Evolutionary conservation across 1,140 invertebrate species (phyloP), one percentile per base, ranked within the genome.

Genomic region (Bactericera cockerelli): DNA sequence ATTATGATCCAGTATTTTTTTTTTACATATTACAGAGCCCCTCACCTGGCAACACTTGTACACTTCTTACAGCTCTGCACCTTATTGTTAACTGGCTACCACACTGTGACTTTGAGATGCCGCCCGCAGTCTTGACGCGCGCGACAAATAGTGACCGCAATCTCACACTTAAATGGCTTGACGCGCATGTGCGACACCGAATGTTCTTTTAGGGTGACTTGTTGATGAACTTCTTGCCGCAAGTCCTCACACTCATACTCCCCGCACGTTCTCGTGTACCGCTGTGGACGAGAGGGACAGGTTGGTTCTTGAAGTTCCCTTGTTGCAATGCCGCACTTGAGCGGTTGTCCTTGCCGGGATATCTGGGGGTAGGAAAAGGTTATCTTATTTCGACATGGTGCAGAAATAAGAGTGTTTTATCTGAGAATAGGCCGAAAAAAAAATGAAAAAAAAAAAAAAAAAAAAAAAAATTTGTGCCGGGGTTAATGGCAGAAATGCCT

Each of bases 131-230:
- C 75, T 71, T 19, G 74, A 75, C 10, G 71, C 67, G 0, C 74
- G 69, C 11, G 72, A 75, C 60, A 77, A 61, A 28, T 73, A 73
- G 65, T 75, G 74, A 61, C 74, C 63, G 59, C 75, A 77, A 76
- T 75, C 66, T 76, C 74, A 59, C 75, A 77, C 63, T 75, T 73
- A 69, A 73, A 76, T 4, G 76, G 75, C 42, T 76, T 76, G 59
- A 74, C 73, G 66, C 74, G 70, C n/a, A 76, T 68, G 69, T 77
- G 76, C 1, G 72, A 74, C 2, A 77, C 71, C 2, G 70, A 69
- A 49, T 77, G 76, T 49, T 77, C 75, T 55, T 74, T 73, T 53
- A 77, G 63, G 1, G 73, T 76, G 59, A n/a, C 38, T 73, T 73
- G 62, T 76, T 74, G 10, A 74, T 63, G 59, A 76, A 77, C 26